Base-by-base conservation (phyloP, 2,888 invertebrate species). In the Nasonovia ribisnigri region DNA sequence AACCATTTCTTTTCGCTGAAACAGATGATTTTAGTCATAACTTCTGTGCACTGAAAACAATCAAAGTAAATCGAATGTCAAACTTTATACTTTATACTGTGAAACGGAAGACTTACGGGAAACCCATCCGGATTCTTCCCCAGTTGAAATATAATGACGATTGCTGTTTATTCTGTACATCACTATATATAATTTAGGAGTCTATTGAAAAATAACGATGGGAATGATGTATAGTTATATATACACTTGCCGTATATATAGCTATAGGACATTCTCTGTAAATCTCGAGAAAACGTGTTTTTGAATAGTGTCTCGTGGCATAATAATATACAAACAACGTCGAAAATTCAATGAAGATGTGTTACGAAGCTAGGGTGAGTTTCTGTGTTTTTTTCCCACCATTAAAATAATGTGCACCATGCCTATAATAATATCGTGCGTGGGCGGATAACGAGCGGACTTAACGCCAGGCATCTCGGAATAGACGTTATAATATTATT, bases 361-460 rank as follows among this genome's bases (percentile, higher is more conserved):
- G 84, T 51, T 51, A 43, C 13, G 54, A 42, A 51, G 42, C 29
- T 42, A 36, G 36, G 51, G 26, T 51, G 84, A 20, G 16, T 67
- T n/a, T 60, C 46, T 67, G 43, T n/a, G 20, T 90, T 77, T 90
- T 90, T 90, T 84, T 48, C 36, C 29, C 77, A 26, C 26, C 77
- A 77, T 90, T 90, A 90, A 90, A 90, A 90, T 48, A 51, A 77
- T 42, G 67, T 67, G 46, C 67, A 3, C 36, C 77, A 77, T 77
- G 36, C 77, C 77, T 77, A 77, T 77, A 77, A 77, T 77, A 77
- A 77, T 36, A 77, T 77, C n/a, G 29, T 43, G 84, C 46, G 86
- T 57, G 54, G 84, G n/a, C 46, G 86, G 57, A 91, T 91, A 91
- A 91, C 91, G 57, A 91, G 86, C 84, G 46, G 86, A 84, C 57